phyloP scores from a whole-genome alignment of 2,797 vertebrate genomes.

The Diceros bicornis region DNA sequence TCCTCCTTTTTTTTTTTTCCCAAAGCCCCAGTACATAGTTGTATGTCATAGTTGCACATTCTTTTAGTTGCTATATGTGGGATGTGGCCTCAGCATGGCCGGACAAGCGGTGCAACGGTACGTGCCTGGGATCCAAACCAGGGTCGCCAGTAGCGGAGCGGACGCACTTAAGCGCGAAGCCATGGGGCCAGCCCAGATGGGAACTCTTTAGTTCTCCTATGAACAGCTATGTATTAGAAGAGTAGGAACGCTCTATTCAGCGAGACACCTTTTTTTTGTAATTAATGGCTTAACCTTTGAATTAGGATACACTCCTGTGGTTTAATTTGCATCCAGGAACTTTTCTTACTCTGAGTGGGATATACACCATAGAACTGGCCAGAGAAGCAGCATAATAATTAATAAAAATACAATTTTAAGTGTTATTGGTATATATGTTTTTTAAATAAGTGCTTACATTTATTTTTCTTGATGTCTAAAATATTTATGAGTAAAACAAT shows the following conservation, averaged over 20 bases:
- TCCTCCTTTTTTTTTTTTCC: too few relatives aligned
- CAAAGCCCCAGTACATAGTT: too few relatives aligned
- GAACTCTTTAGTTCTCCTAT: neutral
- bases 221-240: neutral
- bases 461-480: slow-evolving; percentile 31
- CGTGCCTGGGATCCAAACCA: too few relatives aligned
- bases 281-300: neutral
- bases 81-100: too few relatives aligned
- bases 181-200: too few relatives aligned
- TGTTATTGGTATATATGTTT: neutral
- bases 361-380: neutral
- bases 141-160: too few relatives aligned
- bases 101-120: too few relatives aligned
- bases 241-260: neutral
- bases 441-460: neutral
- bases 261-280: neutral
- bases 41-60: too few relatives aligned
- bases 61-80: too few relatives aligned
- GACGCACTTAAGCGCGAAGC: too few relatives aligned
- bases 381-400: neutral
- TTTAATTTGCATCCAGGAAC: slow-evolving; percentile 20
- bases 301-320: neutral
- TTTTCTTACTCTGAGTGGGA: neutral
- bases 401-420: neutral
- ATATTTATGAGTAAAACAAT: neutral